Percentiles rank a stretch among this genome's conserved stretches.
Conservation (phyloP, 1,140 invertebrate species). For the Platyscapa corneri region DNA sequence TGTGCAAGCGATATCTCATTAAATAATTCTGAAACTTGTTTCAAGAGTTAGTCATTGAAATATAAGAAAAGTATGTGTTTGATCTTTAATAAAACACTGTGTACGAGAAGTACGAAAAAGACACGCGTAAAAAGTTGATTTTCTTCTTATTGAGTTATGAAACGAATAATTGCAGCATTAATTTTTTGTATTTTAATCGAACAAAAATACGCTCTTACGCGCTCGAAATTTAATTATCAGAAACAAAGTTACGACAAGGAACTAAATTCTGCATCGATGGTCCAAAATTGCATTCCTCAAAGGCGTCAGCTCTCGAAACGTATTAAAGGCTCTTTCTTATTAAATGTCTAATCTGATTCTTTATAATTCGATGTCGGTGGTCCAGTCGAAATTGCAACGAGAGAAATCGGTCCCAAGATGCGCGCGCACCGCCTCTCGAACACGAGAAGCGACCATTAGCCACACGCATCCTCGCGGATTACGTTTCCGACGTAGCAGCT, state of each 20-base stretch:
- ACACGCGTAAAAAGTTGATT: neutral
- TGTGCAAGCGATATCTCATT: too few species aligned
- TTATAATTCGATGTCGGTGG: conserved; percentile 37
- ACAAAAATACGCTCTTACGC: neutral
- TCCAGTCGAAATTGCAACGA: neutral
- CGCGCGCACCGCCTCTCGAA: neutral
- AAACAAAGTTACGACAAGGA: neutral
- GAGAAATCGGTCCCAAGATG: neutral
- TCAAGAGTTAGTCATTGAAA: neutral
- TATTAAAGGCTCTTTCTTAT: neutral
- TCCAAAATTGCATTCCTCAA: neutral
- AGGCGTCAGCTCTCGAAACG: neutral
- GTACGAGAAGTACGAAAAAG: neutral
- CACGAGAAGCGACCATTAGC: neutral
- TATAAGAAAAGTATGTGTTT: neutral
- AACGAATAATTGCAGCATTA: neutral
- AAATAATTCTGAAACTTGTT: neutral
- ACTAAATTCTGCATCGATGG: neutral
- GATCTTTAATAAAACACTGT: neutral
- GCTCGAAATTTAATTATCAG: neutral
- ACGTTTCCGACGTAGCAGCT: neutral
- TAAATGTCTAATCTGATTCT: conserved; percentile 2
- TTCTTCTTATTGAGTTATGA: too few species aligned
- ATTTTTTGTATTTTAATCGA: neutral
- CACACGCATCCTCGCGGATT: conserved; percentile 1